phyloP scores from a whole-genome alignment of 2,113 vertebrate species.

The Scomber colias region DNA sequence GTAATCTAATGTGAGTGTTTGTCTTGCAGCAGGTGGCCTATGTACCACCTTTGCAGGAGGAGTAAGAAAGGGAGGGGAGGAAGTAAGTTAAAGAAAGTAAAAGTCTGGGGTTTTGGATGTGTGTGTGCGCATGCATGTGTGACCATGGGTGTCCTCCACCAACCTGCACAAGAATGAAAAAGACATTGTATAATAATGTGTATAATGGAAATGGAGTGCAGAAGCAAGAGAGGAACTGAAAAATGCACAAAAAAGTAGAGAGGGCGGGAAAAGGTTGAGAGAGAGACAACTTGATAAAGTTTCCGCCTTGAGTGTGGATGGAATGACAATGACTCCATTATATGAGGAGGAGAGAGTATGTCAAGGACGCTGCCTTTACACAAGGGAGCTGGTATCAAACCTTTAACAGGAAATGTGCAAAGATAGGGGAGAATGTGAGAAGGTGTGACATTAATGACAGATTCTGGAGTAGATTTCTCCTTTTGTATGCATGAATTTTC shows the following conservation, averaged over 20 bases:
- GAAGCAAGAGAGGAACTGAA: slow-evolving; percentile 29
- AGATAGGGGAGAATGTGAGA: not conserved
- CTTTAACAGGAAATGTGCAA: not conserved
- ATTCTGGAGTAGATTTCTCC: slow-evolving; percentile 30
- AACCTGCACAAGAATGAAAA: not conserved
- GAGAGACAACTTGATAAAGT: slow-evolving; percentile 63
- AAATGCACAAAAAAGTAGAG: slow-evolving; percentile 19
- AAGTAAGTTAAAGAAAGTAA: slow-evolving; percentile 18
- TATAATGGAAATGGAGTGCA: slow-evolving; percentile 30
- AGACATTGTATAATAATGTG: not conserved
- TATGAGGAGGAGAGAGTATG: slow-evolving; percentile 21
- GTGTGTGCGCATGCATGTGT: not conserved
- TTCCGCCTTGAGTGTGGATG: slow-evolving; percentile 46
- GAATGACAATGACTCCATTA: slow-evolving; percentile 64
- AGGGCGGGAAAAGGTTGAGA: slow-evolving; percentile 10
- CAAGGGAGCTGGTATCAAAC: slow-evolving; percentile 29
- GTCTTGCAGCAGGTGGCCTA: slow-evolving; percentile 38
- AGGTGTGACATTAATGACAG: slow-evolving; percentile 36
- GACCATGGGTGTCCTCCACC: not conserved
- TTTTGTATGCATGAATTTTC: slow-evolving; percentile 37
- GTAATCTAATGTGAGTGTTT: slow-evolving; percentile 17
- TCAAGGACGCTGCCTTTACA: slow-evolving; percentile 50
- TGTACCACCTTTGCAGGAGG: not conserved
- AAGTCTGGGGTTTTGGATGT: slow-evolving; percentile 19
- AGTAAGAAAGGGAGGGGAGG: not conserved